phyloP scores from a whole-genome alignment of 2,113 vertebrate genomes.

The Tyrannus savana region DNA sequence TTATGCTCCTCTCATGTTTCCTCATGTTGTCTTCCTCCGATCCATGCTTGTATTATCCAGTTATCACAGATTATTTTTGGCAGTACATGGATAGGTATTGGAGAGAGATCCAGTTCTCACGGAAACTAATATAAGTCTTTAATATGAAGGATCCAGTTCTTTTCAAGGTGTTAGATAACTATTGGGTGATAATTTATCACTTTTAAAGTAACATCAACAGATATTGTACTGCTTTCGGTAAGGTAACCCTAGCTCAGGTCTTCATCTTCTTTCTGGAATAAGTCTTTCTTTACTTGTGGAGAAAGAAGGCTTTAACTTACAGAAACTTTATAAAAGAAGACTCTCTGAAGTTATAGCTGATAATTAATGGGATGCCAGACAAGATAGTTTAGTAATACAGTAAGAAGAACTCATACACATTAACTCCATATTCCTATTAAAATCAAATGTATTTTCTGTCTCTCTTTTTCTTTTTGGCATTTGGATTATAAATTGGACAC shows the following conservation, averaged over 20 bases:
- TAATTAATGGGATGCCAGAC: slow-evolving; percentile 25
- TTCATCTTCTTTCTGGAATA: neutral
- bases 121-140: neutral
- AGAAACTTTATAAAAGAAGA: neutral
- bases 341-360: slow-evolving; percentile 9
- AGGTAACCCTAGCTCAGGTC: neutral
- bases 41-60: neutral
- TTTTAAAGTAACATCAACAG: neutral
- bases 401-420: slow-evolving; percentile 20
- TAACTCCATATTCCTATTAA: slow-evolving; percentile 50
- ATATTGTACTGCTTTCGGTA: neutral
- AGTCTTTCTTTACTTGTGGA: neutral
- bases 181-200: neutral
- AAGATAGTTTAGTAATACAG: slow-evolving; percentile 41
- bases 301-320: neutral
- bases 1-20: neutral
- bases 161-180: neutral
- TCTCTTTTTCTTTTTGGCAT: slow-evolving; percentile 6
- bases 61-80: neutral
- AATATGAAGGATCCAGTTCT: neutral
- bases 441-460: slow-evolving; percentile 37
- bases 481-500: slow-evolving; percentile 34
- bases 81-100: neutral
- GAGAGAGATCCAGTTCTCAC: neutral
- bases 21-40: neutral